Percentiles rank a stretch among this genome's conserved stretches.
Evolutionary conservation across 64 coral and sea anemone genomes (phyloP).

Genomic region (Anthopleura sola): DNA sequence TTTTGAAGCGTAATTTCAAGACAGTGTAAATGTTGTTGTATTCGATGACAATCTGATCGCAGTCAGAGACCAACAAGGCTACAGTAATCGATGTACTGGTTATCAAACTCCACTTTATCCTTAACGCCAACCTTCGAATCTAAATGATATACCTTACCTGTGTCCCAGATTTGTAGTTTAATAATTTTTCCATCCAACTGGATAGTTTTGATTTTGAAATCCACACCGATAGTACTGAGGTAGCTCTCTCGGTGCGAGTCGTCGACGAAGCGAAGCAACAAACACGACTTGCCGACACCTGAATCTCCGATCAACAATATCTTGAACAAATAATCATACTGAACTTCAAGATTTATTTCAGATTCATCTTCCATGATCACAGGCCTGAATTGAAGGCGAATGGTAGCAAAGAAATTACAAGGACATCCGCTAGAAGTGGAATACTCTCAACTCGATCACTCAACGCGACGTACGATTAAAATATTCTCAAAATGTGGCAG

Average conservation of each 20-base stretch:
- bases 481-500: background rate
- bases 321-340: constrained; percentile 97
- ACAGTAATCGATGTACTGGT: background rate
- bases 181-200: constrained; percentile 79
- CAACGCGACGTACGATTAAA: background rate
- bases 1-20: constrained; percentile 3
- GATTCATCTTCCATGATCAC: constrained; percentile 72
- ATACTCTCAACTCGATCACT: background rate
- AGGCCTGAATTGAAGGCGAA: background rate
- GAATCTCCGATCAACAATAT: constrained; percentile 91
- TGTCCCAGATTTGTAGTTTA: constrained; percentile 92
- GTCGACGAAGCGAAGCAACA: constrained; percentile 90
- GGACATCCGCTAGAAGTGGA: background rate
- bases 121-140: no score
- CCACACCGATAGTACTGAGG: constrained; percentile 84
- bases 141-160: constrained; percentile 45
- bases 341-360: constrained; percentile 62
- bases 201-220: constrained; percentile 94
- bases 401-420: background rate
- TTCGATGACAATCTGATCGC: background rate
- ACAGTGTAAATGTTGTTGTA: background rate
- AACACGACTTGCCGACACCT: constrained; percentile 90
- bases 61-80: background rate
- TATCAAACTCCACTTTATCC: background rate
- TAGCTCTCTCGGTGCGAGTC: constrained; percentile 81